These are phyloP conservation scores for Aromia moschata DNA, from an alignment of 2,888 invertebrate genomes.

Conservation along the genomic window DNA sequence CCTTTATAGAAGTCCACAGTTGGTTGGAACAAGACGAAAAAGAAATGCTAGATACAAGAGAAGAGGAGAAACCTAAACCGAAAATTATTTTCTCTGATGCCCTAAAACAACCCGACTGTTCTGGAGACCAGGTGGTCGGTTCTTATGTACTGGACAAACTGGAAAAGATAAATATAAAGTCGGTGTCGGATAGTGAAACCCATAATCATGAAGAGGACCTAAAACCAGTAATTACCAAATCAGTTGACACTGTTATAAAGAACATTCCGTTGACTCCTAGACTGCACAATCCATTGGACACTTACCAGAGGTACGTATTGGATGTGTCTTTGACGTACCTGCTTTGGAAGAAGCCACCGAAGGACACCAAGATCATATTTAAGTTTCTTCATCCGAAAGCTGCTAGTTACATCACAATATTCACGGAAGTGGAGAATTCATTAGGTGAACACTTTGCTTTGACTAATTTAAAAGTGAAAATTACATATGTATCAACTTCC, in stretches of 20 bases:
- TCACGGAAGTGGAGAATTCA: conserved; percentile 46
- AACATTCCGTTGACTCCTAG: conserved; percentile 40
- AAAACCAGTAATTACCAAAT: conserved; percentile 36
- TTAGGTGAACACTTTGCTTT: conserved; percentile 44
- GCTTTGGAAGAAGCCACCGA: conserved; percentile 44
- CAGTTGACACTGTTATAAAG: conserved; percentile 42
- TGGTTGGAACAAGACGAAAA: conserved; percentile 40
- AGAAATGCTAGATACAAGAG: conserved; percentile 5
- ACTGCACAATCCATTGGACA: conserved; percentile 24
- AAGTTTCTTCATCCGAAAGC: conserved; percentile 58
- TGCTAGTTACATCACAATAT: conserved; percentile 47
- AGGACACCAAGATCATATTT: conserved; percentile 46
- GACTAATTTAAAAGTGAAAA: conserved; percentile 47
- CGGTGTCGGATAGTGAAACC: conserved; percentile 29
- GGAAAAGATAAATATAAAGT: conserved; percentile 32
- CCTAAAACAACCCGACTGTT: conserved; percentile 20
- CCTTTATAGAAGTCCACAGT: conserved; percentile 51
- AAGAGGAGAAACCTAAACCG: conserved; percentile 28
- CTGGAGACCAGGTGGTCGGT: conserved; percentile 31
- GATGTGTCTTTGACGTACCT: conserved; percentile 52
- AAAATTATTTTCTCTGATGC: conserved; percentile 40
- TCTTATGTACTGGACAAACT: conserved; percentile 31
- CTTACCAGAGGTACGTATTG: conserved; percentile 51
- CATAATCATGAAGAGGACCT: neutral
- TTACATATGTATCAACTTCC: conserved; percentile 51